These are phyloP conservation scores for Drosophila grimshawi DNA, from an alignment of 1,140 invertebrate genomes.

Conservation along the genomic window DNA sequence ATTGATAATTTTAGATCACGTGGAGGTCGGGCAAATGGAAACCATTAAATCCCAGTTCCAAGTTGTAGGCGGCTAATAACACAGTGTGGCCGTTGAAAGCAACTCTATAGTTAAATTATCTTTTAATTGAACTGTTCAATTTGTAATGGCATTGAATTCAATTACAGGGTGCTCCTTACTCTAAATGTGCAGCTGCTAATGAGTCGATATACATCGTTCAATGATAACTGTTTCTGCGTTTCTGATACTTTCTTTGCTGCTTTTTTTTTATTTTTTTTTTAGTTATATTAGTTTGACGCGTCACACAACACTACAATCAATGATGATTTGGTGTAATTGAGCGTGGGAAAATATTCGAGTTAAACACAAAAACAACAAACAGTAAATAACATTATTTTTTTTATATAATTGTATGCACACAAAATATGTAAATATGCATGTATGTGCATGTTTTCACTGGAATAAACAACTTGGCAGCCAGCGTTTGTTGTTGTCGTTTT, in stretches of 20 bases:
- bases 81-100: constrained; percentile 5
- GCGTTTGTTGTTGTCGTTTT: constrained; percentile 1
- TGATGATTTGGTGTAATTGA: not conserved
- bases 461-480: constrained; percentile 3
- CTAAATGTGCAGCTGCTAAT: not conserved
- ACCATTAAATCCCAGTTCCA: constrained; percentile 21
- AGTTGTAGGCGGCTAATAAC: constrained; percentile 10
- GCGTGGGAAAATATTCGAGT: constrained; percentile 21
- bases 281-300: not conserved
- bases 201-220: not conserved
- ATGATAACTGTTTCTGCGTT: not conserved
- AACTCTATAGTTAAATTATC: constrained; percentile 29
- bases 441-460: constrained; percentile 12
- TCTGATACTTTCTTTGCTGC: too few species aligned
- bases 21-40: constrained; percentile 1
- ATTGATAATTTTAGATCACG: constrained; percentile 41
- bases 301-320: constrained; percentile 12
- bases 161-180: constrained; percentile 18
- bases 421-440: not conserved
- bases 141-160: not conserved
- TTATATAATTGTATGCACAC: constrained; percentile 10
- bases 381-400: constrained; percentile 2
- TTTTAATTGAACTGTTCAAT: constrained; percentile 44
- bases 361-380: constrained; percentile 1
- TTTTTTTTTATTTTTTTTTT: too few species aligned